Base-by-base conservation (phyloP, 1,140 invertebrate genomes). In the Samia ricini region DNA sequence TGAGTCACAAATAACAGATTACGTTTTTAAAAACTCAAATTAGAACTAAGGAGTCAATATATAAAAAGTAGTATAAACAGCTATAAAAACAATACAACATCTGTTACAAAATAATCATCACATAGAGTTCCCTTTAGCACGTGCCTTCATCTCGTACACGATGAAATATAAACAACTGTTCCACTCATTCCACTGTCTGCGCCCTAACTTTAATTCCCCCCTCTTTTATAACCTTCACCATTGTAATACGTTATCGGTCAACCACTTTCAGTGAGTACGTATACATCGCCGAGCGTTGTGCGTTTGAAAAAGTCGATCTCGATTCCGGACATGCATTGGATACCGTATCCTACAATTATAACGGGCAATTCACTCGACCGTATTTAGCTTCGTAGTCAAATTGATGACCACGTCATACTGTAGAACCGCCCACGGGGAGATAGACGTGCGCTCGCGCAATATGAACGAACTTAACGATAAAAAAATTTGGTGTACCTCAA, bases 321-420 rank as follows among this genome's bases (percentile, higher is more conserved):
- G 72, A 68, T 21, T 66, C 52, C 6, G 52, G 61, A 36, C 55
- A 73, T 71, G 81, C 82, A 57, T 79, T 85, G 79, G 74, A 85
- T 60, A 64, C 26, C 10, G 71, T 76, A 21, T 15, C 22, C 22
- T 15, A 23, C 22, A 12, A 22, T 52, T 22, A 63, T 74, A 65
- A 71, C 63, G 64, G 66, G 59, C 21, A 21, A 52, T 52, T 52
- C 22, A 22, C 50, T 22, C n/a, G 29, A 20, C 56, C 26, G 26
- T 33, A 36, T 33, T 20, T 20, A 36, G 29, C 51, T 21, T 22
- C 22, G 51, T 23, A 52, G 55, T 69, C 64, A 63, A 62, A 69
- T 84, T 73, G 74, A 76, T 72, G 10, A 56, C 54, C 79, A 83
- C 83, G 85, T 88, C 85, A 88, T 77, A 83, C 73, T 69, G 77